Conservation (phyloP, 2,113 vertebrate species). For the Synchiropus splendidus region DNA sequence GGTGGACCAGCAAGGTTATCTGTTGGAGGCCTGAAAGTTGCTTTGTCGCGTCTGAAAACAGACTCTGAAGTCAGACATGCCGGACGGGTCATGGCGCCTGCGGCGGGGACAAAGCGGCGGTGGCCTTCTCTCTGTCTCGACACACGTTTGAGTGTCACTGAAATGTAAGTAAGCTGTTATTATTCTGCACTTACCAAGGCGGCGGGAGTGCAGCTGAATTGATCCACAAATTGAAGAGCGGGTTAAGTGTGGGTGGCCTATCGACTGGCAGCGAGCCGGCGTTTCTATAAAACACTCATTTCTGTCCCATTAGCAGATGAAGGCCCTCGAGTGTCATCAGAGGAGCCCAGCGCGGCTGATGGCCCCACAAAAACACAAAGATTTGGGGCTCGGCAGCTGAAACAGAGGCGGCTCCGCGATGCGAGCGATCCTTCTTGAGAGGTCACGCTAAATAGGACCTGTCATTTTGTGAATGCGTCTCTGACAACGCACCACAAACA, state of each 20-base stretch:
- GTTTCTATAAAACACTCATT: constrained; percentile 83
- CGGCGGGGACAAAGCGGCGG: constrained; percentile 66
- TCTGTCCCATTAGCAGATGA: constrained; percentile 86
- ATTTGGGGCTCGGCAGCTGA: constrained; percentile 45
- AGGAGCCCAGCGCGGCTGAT: constrained; percentile 60
- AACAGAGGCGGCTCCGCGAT: constrained; percentile 39
- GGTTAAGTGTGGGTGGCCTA: constrained; percentile 82
- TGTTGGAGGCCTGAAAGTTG: no score
- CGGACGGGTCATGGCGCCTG: constrained; percentile 69
- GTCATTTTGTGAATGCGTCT: constrained; percentile 25
- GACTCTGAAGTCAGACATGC: no score
- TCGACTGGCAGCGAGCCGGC: constrained; percentile 79
- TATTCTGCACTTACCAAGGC: constrained; percentile 83
- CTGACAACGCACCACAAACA: constrained; percentile 10
- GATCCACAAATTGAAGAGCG: constrained; percentile 86
- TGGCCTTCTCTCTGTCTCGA: constrained; percentile 58
- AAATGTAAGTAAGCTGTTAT: constrained; percentile 89
- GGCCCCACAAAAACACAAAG: constrained; percentile 43
- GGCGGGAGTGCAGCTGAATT: constrained; percentile 89
- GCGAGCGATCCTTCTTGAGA: constrained; percentile 33
- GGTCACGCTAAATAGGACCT: constrained; percentile 37
- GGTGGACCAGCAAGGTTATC: constrained; percentile 21
- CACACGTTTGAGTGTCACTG: constrained; percentile 67
- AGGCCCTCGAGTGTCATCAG: constrained; percentile 71
- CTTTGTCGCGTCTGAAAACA: no score